Evolutionary conservation across 2,113 vertebrate genomes (phyloP).

Genomic region (Sinocyclocheilus anshuiensis): DNA sequence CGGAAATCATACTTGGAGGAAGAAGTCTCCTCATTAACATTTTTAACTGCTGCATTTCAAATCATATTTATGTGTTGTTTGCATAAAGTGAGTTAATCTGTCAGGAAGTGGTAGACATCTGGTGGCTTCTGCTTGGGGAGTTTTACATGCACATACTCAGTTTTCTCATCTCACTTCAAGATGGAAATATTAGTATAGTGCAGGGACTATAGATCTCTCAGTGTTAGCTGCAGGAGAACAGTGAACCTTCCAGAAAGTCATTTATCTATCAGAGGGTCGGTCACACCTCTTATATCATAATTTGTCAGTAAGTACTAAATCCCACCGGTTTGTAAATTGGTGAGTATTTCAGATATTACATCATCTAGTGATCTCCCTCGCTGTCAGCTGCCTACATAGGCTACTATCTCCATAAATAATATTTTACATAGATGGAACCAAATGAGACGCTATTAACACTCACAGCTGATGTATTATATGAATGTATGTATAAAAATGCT

Average conservation of each 20-base stretch:
- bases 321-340: not conserved
- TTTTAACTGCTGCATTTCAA: constrained; percentile 28
- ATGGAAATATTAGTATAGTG: constrained; percentile 37
- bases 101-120: constrained; percentile 33
- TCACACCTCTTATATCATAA: not conserved
- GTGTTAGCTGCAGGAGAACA: constrained; percentile 15
- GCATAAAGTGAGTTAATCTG: constrained; percentile 22
- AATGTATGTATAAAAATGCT: not conserved
- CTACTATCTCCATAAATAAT: not conserved
- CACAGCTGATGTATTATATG: not conserved
- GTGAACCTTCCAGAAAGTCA: not conserved
- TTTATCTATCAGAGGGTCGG: not conserved
- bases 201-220: not conserved
- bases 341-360: not conserved
- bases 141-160: not conserved
- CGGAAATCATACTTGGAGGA: constrained; percentile 2
- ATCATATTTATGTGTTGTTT: constrained; percentile 29
- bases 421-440: not conserved
- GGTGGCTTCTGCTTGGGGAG: constrained; percentile 17
- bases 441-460: not conserved
- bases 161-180: constrained; percentile 5
- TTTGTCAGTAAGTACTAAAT: not conserved
- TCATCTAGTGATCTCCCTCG: not conserved
- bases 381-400: too few species aligned
- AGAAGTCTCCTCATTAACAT: constrained; percentile 36